phyloP scores from a whole-genome alignment of 2,113 vertebrate genomes.

The Chelonoidis abingdonii region DNA sequence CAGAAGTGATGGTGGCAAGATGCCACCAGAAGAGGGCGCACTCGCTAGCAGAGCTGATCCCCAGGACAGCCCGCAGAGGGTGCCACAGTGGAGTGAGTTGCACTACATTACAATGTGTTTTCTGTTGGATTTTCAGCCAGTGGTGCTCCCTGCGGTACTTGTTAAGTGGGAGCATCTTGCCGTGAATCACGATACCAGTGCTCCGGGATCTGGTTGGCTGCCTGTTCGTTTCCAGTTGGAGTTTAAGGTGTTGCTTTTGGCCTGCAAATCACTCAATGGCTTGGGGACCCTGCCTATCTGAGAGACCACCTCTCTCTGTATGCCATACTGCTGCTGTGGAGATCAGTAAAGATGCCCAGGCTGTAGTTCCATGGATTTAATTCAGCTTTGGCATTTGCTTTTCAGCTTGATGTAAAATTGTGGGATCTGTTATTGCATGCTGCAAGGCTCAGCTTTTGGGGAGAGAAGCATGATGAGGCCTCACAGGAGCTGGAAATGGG shows the following conservation, averaged over 20 bases:
- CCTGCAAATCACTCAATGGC: background rate
- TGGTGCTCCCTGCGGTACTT: background rate
- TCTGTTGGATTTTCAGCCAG: background rate
- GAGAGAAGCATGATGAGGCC: background rate
- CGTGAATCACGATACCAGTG: background rate
- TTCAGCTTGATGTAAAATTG: background rate
- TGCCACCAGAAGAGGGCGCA: too few species aligned
- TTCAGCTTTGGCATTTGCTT: background rate
- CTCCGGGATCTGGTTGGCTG: background rate
- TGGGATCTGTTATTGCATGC: background rate
- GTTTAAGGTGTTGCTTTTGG: slow-evolving; percentile 9
- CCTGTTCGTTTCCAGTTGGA: background rate
- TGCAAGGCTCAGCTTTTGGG: background rate
- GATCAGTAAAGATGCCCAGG: background rate
- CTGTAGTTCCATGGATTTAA: slow-evolving; percentile 6
- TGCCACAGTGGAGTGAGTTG: too few species aligned
- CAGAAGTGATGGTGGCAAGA: too few species aligned
- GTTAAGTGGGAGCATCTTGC: background rate
- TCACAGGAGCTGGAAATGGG: background rate
- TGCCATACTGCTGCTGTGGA: background rate
- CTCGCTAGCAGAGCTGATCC: too few species aligned
- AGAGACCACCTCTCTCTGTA: background rate
- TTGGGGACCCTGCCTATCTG: background rate
- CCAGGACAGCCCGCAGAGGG: too few species aligned
- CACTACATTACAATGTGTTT: background rate